phyloP scores from a whole-genome alignment of 2,888 invertebrate species.

The Mesoligia furuncula region DNA sequence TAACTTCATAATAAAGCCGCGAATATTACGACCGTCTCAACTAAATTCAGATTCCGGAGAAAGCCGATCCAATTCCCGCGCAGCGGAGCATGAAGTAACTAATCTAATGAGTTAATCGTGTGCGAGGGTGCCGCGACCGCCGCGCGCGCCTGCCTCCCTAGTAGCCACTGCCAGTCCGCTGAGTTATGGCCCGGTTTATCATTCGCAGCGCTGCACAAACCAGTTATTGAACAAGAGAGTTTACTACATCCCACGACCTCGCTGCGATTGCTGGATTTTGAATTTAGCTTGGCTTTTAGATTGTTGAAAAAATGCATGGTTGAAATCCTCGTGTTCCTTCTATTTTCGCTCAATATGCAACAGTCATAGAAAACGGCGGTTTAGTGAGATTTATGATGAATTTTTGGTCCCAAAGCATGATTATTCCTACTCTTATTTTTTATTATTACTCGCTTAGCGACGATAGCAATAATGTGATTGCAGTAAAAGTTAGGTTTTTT shows the following conservation, averaged over 20 bases:
- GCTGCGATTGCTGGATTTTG: conserved; percentile 24
- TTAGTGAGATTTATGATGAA: not conserved
- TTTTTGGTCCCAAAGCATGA: not conserved
- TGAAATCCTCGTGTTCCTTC: not conserved
- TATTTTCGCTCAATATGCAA: not conserved
- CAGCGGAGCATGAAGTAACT: conserved; percentile 60
- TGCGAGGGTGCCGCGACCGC: conserved; percentile 50
- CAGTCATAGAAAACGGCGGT: not conserved
- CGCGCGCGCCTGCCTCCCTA: conserved; percentile 29
- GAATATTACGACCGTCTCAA: conserved; percentile 51
- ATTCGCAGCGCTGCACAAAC: conserved; percentile 57
- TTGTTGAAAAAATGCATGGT: conserved; percentile 2
- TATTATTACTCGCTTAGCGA: not conserved
- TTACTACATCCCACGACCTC: conserved; percentile 33
- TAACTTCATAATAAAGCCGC: conserved; percentile 32
- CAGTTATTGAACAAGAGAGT: conserved; percentile 57
- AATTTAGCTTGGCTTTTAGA: conserved; percentile 15
- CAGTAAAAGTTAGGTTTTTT: not conserved
- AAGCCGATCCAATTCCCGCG: conserved; percentile 59
- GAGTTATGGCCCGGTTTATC: conserved; percentile 60
- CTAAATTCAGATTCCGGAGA: conserved; percentile 58
- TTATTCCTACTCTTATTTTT: not conserved
- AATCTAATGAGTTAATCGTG: conserved; percentile 65
- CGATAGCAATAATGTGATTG: not conserved
- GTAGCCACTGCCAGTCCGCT: conserved; percentile 34